These are phyloP conservation scores for Drosophila yakuba DNA, from an alignment of 1,140 invertebrate genomes.

Conservation along the genomic window DNA sequence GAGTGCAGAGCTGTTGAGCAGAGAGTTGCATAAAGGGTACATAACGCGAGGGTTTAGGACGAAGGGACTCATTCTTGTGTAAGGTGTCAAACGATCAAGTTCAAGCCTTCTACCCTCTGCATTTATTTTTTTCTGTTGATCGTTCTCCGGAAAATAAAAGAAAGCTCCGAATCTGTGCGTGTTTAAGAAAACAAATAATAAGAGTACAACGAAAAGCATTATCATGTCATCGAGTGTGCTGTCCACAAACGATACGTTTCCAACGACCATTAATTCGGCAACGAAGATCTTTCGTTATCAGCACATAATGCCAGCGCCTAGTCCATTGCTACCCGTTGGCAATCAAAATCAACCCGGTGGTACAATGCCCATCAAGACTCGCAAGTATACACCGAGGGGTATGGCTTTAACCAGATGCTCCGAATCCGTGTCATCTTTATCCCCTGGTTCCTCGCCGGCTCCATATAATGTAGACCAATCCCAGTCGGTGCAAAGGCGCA, in stretches of 20 bases:
- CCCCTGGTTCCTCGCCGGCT: slow-evolving; percentile 85
- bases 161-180: slow-evolving; percentile 17
- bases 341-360: slow-evolving; percentile 21
- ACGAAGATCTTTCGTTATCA: slow-evolving; percentile 73
- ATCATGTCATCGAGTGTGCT: slow-evolving; percentile 69
- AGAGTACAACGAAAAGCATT: neutral
- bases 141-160: neutral
- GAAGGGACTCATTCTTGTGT: slow-evolving; percentile 82
- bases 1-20: slow-evolving; percentile 52
- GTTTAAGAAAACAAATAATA: slow-evolving; percentile 10
- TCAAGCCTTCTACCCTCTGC: slow-evolving; percentile 33
- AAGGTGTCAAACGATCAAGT: slow-evolving; percentile 80
- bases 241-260: slow-evolving; percentile 54
- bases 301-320: slow-evolving; percentile 70
- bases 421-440: slow-evolving; percentile 85
- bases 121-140: slow-evolving; percentile 30
- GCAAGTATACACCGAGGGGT: slow-evolving; percentile 75
- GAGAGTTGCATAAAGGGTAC: slow-evolving; percentile 66
- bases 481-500: slow-evolving; percentile 94
- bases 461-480: slow-evolving; percentile 86
- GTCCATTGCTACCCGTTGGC: slow-evolving; percentile 23
- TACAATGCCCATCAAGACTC: slow-evolving; percentile 70
- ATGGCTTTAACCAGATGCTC: slow-evolving; percentile 57
- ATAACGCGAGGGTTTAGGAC: slow-evolving; percentile 79
- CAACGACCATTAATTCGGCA: slow-evolving; percentile 61